Conservation (phyloP, 2,113 vertebrate genomes). For the Engystomops pustulosus region DNA sequence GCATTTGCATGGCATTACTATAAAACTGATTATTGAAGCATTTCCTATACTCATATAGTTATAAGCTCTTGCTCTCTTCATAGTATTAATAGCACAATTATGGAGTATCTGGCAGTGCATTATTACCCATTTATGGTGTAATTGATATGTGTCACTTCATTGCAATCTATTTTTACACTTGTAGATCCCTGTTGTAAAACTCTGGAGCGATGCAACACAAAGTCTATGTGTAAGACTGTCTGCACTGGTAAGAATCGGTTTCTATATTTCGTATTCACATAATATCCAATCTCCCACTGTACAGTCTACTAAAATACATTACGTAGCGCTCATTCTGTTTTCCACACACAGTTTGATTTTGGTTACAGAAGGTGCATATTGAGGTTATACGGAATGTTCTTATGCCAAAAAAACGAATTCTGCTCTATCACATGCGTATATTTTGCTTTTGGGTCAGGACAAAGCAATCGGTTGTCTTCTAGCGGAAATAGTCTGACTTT, state of each 20-base stretch:
- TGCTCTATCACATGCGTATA: neutral
- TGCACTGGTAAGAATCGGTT: slow-evolving; percentile 47
- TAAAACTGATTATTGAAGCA: too few relatives aligned
- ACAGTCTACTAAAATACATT: neutral
- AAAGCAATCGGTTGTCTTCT: neutral
- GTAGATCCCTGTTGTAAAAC: slow-evolving; percentile 58
- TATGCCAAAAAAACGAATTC: neutral
- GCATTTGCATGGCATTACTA: too few relatives aligned
- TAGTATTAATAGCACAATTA: too few relatives aligned
- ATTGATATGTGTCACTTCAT: neutral
- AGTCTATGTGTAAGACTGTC: slow-evolving; percentile 50
- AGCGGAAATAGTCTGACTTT: neutral
- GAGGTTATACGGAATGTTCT: neutral
- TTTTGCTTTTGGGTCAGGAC: neutral
- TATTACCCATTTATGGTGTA: too few relatives aligned
- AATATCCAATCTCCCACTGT: neutral
- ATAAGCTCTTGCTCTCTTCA: too few relatives aligned
- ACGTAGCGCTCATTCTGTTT: neutral
- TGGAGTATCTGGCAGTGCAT: too few relatives aligned
- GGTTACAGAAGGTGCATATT: neutral
- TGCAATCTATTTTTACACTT: slow-evolving; percentile 31
- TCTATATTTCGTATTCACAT: neutral
- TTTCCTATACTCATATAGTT: too few relatives aligned
- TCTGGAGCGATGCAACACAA: slow-evolving; percentile 44
- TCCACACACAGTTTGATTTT: neutral